Evolutionary conservation across 2,797 vertebrate genomes (phyloP).

Genomic region (Tiaroga cobitis): DNA sequence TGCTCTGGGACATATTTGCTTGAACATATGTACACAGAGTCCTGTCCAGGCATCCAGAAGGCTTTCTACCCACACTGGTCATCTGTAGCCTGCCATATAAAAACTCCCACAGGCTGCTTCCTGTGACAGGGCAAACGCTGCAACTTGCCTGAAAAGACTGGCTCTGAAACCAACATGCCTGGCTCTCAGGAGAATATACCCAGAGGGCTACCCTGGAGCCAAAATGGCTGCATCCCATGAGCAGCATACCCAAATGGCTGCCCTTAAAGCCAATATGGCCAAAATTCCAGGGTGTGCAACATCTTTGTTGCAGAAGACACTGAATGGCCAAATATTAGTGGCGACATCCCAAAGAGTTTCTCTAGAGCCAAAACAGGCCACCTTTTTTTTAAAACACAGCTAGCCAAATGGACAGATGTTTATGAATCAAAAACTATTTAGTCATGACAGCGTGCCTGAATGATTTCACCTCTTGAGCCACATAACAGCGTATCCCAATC

Average conservation of each 20-base stretch:
- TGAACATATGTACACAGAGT: constrained; percentile 44
- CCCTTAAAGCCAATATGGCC: constrained; percentile 54
- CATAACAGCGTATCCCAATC: constrained; percentile 24
- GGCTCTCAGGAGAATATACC: constrained; percentile 43
- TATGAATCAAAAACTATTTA: constrained; percentile 45
- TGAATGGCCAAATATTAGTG: constrained; percentile 42
- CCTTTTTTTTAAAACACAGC: constrained; percentile 51
- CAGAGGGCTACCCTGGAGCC: constrained; percentile 58
- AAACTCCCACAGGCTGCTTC: constrained; percentile 63
- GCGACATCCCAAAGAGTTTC: constrained; percentile 1
- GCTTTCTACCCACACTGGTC: constrained; percentile 53
- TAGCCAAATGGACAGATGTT: constrained; percentile 48
- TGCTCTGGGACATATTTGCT: constrained; percentile 39
- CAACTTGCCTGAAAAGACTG: constrained; percentile 49
- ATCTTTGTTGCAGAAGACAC: constrained; percentile 35
- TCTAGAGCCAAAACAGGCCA: constrained; percentile 21
- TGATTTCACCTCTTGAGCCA: constrained; percentile 19
- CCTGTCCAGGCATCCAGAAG: constrained; percentile 49
- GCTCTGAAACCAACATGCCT: constrained; percentile 54
- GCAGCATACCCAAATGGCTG: constrained; percentile 41
- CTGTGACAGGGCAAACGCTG: constrained; percentile 55
- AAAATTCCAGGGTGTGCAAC: constrained; percentile 37
- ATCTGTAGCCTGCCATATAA: constrained; percentile 55
- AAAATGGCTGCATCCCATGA: constrained; percentile 56
- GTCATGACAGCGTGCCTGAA: constrained; percentile 40